These are phyloP conservation scores for Cricetomys ansorgei DNA, from an alignment of 2,113 vertebrate species.

Conservation along the genomic window DNA sequence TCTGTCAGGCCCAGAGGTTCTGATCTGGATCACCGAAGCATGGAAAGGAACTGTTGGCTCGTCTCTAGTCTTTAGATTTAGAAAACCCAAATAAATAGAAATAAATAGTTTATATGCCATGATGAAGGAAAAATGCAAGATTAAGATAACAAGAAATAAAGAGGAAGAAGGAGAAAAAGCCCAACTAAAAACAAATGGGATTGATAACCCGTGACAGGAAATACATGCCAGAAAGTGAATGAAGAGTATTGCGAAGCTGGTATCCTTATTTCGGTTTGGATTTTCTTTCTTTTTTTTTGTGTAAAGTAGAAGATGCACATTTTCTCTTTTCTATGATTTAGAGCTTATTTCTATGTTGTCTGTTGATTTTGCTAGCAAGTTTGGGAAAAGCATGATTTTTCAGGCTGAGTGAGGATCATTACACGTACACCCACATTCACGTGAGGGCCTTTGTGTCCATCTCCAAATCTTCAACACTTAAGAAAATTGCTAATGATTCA, in stretches of 20 bases:
- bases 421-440: not conserved
- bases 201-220: not conserved
- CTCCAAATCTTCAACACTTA: not conserved
- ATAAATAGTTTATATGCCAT: not conserved
- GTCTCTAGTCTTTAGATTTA: not conserved
- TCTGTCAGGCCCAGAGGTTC: rapidly evolving
- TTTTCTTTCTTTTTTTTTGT: not conserved
- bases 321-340: not conserved
- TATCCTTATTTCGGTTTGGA: too few species aligned
- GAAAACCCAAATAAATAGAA: not conserved
- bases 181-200: not conserved
- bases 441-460: not conserved
- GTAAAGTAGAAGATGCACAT: not conserved
- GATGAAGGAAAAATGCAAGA: not conserved
- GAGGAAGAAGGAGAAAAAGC: not conserved
- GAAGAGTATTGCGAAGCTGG: not conserved
- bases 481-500: not conserved
- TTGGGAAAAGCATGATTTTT: not conserved
- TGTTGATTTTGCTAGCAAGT: not conserved
- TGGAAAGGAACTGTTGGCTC: not conserved
- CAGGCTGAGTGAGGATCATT: rapidly evolving
- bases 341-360: not conserved
- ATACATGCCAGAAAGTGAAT: not conserved
- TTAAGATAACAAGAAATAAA: not conserved
- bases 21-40: not conserved